phyloP scores from a whole-genome alignment of 2,888 invertebrate species.

The Xestoiulus laeticollis region DNA sequence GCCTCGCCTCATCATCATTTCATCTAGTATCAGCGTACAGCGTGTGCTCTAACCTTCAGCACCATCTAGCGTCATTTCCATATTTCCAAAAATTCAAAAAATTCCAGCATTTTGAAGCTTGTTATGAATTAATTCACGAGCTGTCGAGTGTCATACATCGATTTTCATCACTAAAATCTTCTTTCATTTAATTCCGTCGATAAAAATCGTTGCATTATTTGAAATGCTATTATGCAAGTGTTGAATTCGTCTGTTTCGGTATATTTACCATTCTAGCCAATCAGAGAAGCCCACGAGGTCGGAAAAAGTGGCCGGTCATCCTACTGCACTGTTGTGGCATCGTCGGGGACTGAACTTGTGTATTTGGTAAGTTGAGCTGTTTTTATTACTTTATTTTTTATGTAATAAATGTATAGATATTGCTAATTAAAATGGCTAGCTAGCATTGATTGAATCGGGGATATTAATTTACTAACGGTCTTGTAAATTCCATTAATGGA shows the following conservation, averaged over 20 bases:
- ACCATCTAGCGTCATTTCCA: no score
- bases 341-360: neutral
- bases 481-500: neutral
- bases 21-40: no score
- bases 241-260: neutral
- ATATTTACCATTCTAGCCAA: constrained; percentile 42
- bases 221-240: no score
- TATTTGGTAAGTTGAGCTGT: neutral
- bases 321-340: neutral
- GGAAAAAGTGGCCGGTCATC: constrained; percentile 14
- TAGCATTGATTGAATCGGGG: neutral
- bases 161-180: no score
- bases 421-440: neutral
- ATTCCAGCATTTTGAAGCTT: no score
- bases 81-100: no score
- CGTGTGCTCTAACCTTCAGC: no score
- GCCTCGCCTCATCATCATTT: no score
- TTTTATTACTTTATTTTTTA: neutral
- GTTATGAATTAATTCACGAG: no score
- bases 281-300: constrained; percentile 48
- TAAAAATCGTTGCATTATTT: no score
- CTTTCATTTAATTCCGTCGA: no score
- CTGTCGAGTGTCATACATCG: no score
- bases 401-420: neutral
- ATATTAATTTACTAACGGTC: neutral